Percentiles rank a stretch among this genome's conserved stretches.
phyloP scores from a whole-genome alignment of 2,888 invertebrate species.

The Drosophila heteroneura region DNA sequence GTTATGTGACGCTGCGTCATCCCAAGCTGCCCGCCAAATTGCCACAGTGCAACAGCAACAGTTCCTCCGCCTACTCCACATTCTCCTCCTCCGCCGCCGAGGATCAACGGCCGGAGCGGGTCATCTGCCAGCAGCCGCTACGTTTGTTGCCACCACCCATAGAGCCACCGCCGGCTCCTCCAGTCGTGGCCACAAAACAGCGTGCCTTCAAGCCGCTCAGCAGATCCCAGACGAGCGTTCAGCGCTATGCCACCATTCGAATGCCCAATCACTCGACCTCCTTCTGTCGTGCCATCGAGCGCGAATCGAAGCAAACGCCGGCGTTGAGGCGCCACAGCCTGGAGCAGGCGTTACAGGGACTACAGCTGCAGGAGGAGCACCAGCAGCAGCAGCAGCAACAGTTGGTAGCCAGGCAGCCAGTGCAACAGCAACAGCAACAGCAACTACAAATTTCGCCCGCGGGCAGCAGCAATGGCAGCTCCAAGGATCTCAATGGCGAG shows the following conservation, averaged over 20 bases:
- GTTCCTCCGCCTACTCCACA: conserved; percentile 67
- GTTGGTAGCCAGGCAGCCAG: conserved; percentile 9
- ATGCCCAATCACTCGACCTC: conserved; percentile 80
- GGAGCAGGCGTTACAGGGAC: conserved; percentile 47
- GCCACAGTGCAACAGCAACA: conserved; percentile 40
- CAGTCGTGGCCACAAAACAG: conserved; percentile 37
- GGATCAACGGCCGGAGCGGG: conserved; percentile 48
- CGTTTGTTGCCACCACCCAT: conserved; percentile 70
- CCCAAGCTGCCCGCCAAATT: conserved; percentile 32
- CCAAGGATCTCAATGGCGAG: conserved; percentile 86
- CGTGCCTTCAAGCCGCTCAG: conserved; percentile 49
- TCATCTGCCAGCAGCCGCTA: conserved; percentile 80
- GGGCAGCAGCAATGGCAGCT: conserved; percentile 71
- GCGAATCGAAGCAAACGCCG: conserved; percentile 6
- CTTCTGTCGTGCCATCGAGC: conserved; percentile 50
- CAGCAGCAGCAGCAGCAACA: background rate
- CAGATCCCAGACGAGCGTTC: conserved; percentile 66
- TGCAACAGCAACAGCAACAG: conserved; percentile 6
- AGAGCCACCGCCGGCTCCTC: conserved; percentile 64
- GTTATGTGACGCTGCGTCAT: conserved; percentile 60
- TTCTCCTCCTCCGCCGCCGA: conserved; percentile 58
- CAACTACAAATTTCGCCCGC: conserved; percentile 59
- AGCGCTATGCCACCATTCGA: conserved; percentile 66
- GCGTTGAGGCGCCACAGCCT: conserved; percentile 43
- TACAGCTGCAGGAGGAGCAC: conserved; percentile 45